phyloP scores from a whole-genome alignment of 2,113 vertebrate species.

The Rhabdomys dilectus region DNA sequence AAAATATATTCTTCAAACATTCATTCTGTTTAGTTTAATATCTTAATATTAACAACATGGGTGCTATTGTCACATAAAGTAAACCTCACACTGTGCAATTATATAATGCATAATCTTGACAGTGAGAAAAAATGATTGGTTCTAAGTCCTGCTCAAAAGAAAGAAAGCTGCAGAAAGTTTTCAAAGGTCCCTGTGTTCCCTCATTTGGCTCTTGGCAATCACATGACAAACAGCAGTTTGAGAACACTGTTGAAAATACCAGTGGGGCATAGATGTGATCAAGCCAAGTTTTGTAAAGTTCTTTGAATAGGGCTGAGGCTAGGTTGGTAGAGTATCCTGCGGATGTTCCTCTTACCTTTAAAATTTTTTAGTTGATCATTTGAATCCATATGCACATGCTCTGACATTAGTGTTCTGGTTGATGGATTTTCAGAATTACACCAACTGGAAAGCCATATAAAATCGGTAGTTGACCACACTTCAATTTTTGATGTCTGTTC shows the following conservation, averaged over 20 bases:
- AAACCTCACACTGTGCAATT: not conserved
- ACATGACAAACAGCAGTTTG: not conserved
- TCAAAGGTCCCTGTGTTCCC: not conserved
- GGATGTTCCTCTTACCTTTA: not conserved
- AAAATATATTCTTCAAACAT: not conserved
- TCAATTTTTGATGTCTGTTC: not conserved
- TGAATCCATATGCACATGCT: not conserved
- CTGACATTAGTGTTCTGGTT: not conserved
- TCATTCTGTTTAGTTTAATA: not conserved
- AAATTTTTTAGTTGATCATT: not conserved
- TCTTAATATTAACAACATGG: not conserved
- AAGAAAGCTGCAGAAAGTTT: not conserved
- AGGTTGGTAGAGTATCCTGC: too few species aligned
- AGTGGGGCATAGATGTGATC: too few species aligned
- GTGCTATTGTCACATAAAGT: not conserved
- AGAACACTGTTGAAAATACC: not conserved
- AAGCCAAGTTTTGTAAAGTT: not conserved
- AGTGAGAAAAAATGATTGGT: not conserved
- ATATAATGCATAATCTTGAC: not conserved
- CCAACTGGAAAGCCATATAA: not conserved
- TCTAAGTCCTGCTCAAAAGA: not conserved
- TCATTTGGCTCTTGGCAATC: not conserved
- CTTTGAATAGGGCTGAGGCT: fast-evolving
- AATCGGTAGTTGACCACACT: not conserved
- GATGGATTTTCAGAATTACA: not conserved